Evolutionary conservation across 2,888 invertebrate species (phyloP), one percentile per base, ranked within the genome.

Genomic region (Clanis bilineata): DNA sequence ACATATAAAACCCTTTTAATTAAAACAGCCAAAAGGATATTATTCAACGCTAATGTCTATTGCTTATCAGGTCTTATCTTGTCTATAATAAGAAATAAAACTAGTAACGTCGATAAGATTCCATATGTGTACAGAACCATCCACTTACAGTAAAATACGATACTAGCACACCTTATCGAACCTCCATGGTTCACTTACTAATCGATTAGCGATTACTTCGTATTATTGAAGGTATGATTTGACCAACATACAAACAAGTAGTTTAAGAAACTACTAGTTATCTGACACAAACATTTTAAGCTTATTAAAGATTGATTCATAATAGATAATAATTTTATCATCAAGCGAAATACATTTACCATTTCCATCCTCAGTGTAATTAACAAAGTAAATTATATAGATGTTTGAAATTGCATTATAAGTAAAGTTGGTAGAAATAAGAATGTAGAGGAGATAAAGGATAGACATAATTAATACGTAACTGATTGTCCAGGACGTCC

Each of bases 401-500:
- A 15, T 25, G n/a, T 47, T 25, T 23, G 3, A 21, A 2, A 2
- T 2, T 12, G 36, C 3, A 15, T 9, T 2, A 6, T 45, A n/a
- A n/a, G 5, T 25, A 25, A 45, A 3, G 23, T 9, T 22, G n/a
- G 2, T 22, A 12, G 1, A 22, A n/a, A 12, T n/a, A 28, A 1
- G 1, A n/a, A 4, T 28, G 21, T 1, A 56, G 7, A 5, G 3
- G 7, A 39, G 21, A 23, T 56, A 1, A 12, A 36, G 1, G 1
- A 36, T 5, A 10, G 12, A 36, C 12, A 36, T 12, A 36, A 12
- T 36, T 12, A 58, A 70, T 72, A 69, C 72, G 47, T 71, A 73
- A 74, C 73, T 66, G 25, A 63, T 76, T 85, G 64, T 77, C 60
- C 83, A 91, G 90, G 86, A 82, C 82, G 79, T 57, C 86, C 83